Evolutionary conservation across 2,888 invertebrate species (phyloP), one percentile per base, ranked within the genome.

Genomic region (Brassicogethes aeneus): DNA sequence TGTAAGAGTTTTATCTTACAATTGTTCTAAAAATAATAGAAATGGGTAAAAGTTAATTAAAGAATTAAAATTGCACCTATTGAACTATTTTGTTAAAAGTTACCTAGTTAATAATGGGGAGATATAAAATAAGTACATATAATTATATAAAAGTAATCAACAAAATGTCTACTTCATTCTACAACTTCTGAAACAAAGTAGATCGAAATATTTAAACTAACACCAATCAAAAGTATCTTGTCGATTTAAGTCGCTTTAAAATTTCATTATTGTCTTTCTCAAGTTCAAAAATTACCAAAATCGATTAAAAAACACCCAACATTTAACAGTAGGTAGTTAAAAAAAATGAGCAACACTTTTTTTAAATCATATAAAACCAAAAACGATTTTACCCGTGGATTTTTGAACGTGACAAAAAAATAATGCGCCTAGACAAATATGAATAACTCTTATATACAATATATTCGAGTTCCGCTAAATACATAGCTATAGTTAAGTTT

Each of bases 401-500:
- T 23, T 23, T 10, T 10, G 23, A 23, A 10, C 23, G 5, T 23
- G 23, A 23, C 5, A 7, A 10, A 10, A 23, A 5, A 23, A 23
- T 7, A 10, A 23, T 10, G 23, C 23, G 23, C 10, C 23, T 23
- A 54, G 54, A 56, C 55, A 56, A 56, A 53, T 56, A 56, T 55
- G 47, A 51, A 48, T 54, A 56, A 56, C 54, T 55, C 52, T 54
- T 60, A 57, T 60, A 53, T 60, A 61, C 61, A 62, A 50, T 45
- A 46, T 48, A 54, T 47, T 54, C 55, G 51, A 54, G 44, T 37
- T 10, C 47, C 47, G 47, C 49, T 52, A 55, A 44, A 44, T 55
- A 53, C 53, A 55, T 55, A 55, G 52, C 61, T 62, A 61, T 59
- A 54, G 58, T 60, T 57, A 62, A 52, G 54, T 52, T 52, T 29